phyloP scores from a whole-genome alignment of 2,797 vertebrate genomes.

The Babyrousa celebensis region DNA sequence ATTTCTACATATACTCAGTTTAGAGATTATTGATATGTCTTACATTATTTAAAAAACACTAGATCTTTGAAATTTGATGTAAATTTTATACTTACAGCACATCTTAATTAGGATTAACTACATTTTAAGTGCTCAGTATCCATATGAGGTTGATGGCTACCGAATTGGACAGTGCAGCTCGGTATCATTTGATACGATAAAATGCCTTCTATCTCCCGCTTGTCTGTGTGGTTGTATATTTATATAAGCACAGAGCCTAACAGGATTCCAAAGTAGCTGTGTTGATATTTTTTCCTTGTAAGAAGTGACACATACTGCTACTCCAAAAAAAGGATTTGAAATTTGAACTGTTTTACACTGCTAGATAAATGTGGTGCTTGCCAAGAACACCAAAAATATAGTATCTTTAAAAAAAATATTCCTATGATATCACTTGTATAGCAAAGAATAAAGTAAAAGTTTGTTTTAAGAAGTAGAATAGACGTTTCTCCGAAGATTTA shows the following conservation, averaged over 20 bases:
- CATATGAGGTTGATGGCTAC: background rate
- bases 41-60: background rate
- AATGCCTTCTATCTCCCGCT: too few species aligned
- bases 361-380: background rate
- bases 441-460: background rate
- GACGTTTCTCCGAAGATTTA: background rate
- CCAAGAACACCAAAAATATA: background rate
- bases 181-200: background rate
- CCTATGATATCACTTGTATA: constrained; percentile 6
- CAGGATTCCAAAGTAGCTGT: background rate
- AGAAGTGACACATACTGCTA: background rate
- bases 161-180: background rate
- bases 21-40: background rate
- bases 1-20: background rate
- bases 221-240: background rate
- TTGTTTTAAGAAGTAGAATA: background rate
- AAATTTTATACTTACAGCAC: background rate
- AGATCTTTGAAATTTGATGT: background rate
- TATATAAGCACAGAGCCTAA: background rate
- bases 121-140: background rate
- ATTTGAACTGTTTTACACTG: background rate
- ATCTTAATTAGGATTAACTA: background rate
- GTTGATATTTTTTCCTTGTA: background rate
- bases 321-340: background rate
- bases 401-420: background rate